A percentile compares a stretch with the other conserved stretches of the same genome.
Conservation (phyloP, 2,797 vertebrate genomes). For the Pampus argenteus region DNA sequence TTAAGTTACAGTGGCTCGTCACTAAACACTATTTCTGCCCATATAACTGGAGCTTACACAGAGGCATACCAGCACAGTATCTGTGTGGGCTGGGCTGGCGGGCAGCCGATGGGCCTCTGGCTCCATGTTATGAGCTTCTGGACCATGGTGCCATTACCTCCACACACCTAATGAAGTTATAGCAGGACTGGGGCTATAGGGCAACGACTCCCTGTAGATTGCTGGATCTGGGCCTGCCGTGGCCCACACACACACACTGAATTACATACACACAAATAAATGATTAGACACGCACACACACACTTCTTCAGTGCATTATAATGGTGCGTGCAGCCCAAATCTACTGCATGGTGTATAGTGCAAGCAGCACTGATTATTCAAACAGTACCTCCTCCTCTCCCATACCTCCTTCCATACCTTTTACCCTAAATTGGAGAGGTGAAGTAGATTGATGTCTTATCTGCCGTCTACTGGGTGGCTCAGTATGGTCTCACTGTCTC, state of each 20-base stretch:
- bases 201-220: constrained; percentile 78
- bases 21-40: constrained; percentile 49
- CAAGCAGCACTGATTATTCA: constrained; percentile 27
- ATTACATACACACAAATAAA: constrained; percentile 37
- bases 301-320: constrained; percentile 25
- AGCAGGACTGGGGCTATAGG: constrained; percentile 75
- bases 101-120: constrained; percentile 73
- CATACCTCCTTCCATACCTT: constrained; percentile 14
- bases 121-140: constrained; percentile 81
- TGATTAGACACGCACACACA: constrained; percentile 7
- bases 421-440: constrained; percentile 61
- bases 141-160: constrained; percentile 79
- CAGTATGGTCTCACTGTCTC: constrained; percentile 65
- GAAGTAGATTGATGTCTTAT: constrained; percentile 64
- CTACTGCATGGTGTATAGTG: constrained; percentile 3
- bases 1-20: constrained; percentile 48
- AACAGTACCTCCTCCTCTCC: constrained; percentile 20
- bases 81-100: constrained; percentile 75
- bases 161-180: constrained; percentile 84
- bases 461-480: constrained; percentile 59
- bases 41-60: constrained; percentile 42
- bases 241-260: constrained; percentile 73
- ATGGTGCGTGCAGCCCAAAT: constrained; percentile 17
- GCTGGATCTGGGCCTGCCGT: constrained; percentile 56
- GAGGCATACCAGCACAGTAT: constrained; percentile 63